phyloP scores from a whole-genome alignment of 2,888 invertebrate genomes.

The Phrixothrix hirtus region DNA sequence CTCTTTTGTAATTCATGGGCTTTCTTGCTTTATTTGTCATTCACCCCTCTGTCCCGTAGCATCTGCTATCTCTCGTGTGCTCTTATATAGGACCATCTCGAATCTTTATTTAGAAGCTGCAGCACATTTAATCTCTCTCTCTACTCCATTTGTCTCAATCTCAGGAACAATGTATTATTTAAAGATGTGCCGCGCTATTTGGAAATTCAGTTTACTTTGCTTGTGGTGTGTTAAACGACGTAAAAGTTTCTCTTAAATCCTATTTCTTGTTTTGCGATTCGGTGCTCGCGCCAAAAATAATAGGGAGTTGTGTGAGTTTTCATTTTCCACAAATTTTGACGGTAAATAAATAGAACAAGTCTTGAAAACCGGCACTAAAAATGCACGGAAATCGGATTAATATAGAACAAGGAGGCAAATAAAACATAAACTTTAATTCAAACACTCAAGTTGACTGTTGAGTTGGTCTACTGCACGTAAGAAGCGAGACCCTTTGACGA shows the following conservation, averaged over 20 bases:
- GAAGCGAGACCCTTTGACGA: slow-evolving; percentile 44
- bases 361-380: slow-evolving; percentile 35
- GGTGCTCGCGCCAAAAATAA: slow-evolving; percentile 2
- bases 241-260: slow-evolving; percentile 14
- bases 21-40: slow-evolving; percentile 57
- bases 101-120: slow-evolving; percentile 33
- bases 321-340: too few relatives aligned
- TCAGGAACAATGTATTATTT: slow-evolving; percentile 57
- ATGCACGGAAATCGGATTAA: slow-evolving; percentile 44
- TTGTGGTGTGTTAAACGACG: slow-evolving; percentile 29
- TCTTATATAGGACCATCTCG: slow-evolving; percentile 36
- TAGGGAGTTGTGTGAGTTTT: slow-evolving; percentile 1
- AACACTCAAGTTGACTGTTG: slow-evolving; percentile 31
- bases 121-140: slow-evolving; percentile 51
- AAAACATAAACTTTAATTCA: slow-evolving; percentile 31
- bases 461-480: slow-evolving; percentile 40
- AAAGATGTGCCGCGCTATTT: slow-evolving; percentile 45
- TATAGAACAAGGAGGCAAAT: slow-evolving; percentile 35
- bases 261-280: slow-evolving; percentile 2
- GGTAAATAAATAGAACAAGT: too few relatives aligned
- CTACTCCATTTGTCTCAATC: slow-evolving; percentile 58
- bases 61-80: slow-evolving; percentile 43
- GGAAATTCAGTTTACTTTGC: slow-evolving; percentile 34
- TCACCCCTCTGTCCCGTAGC: slow-evolving; percentile 52
- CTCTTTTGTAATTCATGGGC: slow-evolving; percentile 58